These are phyloP conservation scores for Eucidaris tribuloides DNA, from an alignment of 35 echinoderm and acorn worm species.

Conservation along the genomic window DNA sequence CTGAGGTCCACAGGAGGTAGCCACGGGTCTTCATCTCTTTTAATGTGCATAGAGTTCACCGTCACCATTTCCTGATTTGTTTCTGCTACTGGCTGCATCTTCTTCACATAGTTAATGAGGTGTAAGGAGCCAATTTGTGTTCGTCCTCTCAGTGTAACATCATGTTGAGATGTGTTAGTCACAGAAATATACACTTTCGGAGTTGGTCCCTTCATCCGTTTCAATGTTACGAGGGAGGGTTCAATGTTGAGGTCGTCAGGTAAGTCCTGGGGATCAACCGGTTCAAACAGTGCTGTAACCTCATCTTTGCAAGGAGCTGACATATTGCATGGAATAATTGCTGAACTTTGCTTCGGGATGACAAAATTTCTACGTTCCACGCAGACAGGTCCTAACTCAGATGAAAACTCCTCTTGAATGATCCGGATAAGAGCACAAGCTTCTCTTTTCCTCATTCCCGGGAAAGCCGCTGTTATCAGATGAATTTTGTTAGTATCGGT, in stretches of 20 bases:
- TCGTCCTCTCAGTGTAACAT: background rate
- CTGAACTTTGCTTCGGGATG: background rate
- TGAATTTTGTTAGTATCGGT: background rate
- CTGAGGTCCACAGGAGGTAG: constrained; percentile 42
- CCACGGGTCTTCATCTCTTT: background rate
- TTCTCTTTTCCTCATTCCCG: background rate
- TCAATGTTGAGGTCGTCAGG: background rate
- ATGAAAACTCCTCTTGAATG: background rate
- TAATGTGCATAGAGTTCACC: background rate
- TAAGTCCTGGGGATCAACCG: background rate
- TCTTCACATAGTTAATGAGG: background rate
- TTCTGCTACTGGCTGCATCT: background rate
- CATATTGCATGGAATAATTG: background rate
- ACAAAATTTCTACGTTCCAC: background rate
- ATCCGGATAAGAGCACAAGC: background rate
- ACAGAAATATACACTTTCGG: background rate
- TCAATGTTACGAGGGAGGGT: background rate
- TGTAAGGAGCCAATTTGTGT: background rate
- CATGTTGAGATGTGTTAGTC: background rate
- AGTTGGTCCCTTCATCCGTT: background rate
- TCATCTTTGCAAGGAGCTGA: background rate
- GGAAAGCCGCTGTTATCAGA: background rate
- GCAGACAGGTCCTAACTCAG: background rate
- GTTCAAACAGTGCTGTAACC: background rate
- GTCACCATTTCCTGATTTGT: background rate